phyloP scores from a whole-genome alignment of 2,888 invertebrate species.

The Chrysotoxum bicinctum region DNA sequence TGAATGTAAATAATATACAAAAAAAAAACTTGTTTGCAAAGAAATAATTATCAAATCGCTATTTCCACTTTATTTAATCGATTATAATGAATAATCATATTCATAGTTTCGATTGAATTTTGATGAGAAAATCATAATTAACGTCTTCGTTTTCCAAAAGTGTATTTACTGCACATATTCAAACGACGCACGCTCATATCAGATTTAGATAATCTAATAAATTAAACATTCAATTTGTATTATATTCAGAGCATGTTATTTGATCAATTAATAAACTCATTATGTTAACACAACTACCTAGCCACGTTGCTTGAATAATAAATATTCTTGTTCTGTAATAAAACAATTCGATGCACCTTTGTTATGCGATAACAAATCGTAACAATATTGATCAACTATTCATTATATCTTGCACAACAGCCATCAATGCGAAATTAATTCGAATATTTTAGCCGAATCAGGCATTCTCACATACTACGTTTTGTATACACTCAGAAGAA shows the following conservation, averaged over 20 bases:
- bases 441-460: slow-evolving; percentile 29
- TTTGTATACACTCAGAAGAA: slow-evolving; percentile 3
- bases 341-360: slow-evolving; percentile 56
- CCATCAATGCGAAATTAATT: slow-evolving; percentile 28
- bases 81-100: no score
- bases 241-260: slow-evolving; percentile 40
- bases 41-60: no score
- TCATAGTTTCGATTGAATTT: no score
- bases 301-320: slow-evolving; percentile 55
- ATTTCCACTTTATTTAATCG: no score
- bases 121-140: no score
- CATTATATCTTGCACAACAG: slow-evolving; percentile 13
- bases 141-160: background rate
- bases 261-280: slow-evolving; percentile 35
- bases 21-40: no score
- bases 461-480: slow-evolving; percentile 9
- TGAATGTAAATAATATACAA: no score
- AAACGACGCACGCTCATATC: slow-evolving; percentile 5
- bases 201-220: slow-evolving; percentile 2
- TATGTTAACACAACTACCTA: slow-evolving; percentile 49
- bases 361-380: slow-evolving; percentile 39
- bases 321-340: slow-evolving; percentile 2
- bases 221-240: slow-evolving; percentile 4
- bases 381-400: slow-evolving; percentile 35
- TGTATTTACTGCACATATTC: background rate